Percentiles rank a stretch among this genome's conserved stretches.
These are phyloP conservation scores for Philopotamus ludificatus DNA, from an alignment of 1,140 invertebrate genomes.

Conservation along the genomic window DNA sequence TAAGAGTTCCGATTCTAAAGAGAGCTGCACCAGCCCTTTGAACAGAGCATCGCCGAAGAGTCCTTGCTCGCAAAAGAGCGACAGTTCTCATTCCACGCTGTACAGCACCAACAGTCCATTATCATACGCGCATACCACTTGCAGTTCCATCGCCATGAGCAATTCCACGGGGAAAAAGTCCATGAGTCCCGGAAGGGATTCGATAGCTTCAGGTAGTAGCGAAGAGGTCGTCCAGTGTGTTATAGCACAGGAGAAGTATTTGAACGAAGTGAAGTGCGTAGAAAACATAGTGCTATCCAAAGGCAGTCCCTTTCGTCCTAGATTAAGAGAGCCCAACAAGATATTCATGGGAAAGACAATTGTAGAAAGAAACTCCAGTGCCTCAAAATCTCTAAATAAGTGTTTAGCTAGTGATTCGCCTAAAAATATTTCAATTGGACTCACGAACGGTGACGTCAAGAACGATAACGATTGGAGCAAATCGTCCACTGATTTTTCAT, in stretches of 20 bases:
- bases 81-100: slow-evolving; percentile 35
- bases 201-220: slow-evolving; percentile 45
- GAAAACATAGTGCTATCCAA: slow-evolving; percentile 54
- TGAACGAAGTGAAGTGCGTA: slow-evolving; percentile 55
- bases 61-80: slow-evolving; percentile 37
- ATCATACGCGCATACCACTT: slow-evolving; percentile 56
- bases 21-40: slow-evolving; percentile 28
- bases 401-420: slow-evolving; percentile 30
- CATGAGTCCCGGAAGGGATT: slow-evolving; percentile 51
- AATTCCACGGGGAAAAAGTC: slow-evolving; percentile 54
- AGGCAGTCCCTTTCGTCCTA: slow-evolving; percentile 43
- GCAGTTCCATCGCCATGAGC: slow-evolving; percentile 57
- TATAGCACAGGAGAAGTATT: slow-evolving; percentile 56
- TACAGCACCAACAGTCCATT: slow-evolving; percentile 52
- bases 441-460: slow-evolving; percentile 30
- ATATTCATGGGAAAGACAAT: slow-evolving; percentile 27
- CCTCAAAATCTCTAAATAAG: slow-evolving; percentile 28
- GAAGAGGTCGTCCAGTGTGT: slow-evolving; percentile 51
- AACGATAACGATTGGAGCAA: slow-evolving; percentile 10
- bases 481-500: slow-evolving; percentile 53
- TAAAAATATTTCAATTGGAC: too few relatives aligned
- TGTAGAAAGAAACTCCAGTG: slow-evolving; percentile 27
- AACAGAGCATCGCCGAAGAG: slow-evolving; percentile 33
- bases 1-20: slow-evolving; percentile 26
- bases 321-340: slow-evolving; percentile 35